These are phyloP conservation scores for Sinodicranocentrus sp. DNA, from an alignment of 2,888 invertebrate genomes.

Conservation along the genomic window DNA sequence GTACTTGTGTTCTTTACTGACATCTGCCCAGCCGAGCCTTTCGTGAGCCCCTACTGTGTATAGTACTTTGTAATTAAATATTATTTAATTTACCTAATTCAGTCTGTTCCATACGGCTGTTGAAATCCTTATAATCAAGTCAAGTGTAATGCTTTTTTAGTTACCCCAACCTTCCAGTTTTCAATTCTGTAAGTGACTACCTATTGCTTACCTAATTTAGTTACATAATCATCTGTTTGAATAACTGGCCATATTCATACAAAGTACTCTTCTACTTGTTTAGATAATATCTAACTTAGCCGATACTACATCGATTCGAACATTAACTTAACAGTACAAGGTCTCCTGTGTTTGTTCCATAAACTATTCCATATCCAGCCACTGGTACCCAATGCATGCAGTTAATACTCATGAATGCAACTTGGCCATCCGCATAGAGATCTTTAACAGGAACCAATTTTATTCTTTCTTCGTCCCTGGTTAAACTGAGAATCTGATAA, in stretches of 20 bases:
- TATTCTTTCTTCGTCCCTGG: slow-evolving; percentile 66
- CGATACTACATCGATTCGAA: too few relatives aligned
- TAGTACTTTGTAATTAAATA: not conserved
- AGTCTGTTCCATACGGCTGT: slow-evolving; percentile 27
- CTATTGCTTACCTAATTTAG: too few relatives aligned
- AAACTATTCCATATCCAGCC: slow-evolving; percentile 75
- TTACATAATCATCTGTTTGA: not conserved
- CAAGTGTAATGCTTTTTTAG: not conserved
- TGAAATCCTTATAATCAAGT: not conserved
- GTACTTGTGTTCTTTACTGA: slow-evolving; percentile 17
- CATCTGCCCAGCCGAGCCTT: not conserved
- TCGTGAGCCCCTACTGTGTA: slow-evolving; percentile 1
- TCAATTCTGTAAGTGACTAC: slow-evolving; percentile 19
- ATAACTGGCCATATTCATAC: slow-evolving; percentile 28
- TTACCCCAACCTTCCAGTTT: too few relatives aligned
- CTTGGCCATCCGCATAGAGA: slow-evolving; percentile 73
- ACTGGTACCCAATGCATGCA: slow-evolving; percentile 76
- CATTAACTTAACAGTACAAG: slow-evolving; percentile 73
- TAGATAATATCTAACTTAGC: not conserved
- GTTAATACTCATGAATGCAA: slow-evolving; percentile 74
- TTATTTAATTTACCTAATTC: not conserved
- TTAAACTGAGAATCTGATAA: slow-evolving; percentile 73
- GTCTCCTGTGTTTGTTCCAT: slow-evolving; percentile 76
- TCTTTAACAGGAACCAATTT: slow-evolving; percentile 75
- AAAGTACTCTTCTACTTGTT: not conserved